Percentiles rank a stretch among this genome's conserved stretches.
phyloP scores from a whole-genome alignment of 2,797 vertebrate species.

The Tokudaia muenninki region DNA sequence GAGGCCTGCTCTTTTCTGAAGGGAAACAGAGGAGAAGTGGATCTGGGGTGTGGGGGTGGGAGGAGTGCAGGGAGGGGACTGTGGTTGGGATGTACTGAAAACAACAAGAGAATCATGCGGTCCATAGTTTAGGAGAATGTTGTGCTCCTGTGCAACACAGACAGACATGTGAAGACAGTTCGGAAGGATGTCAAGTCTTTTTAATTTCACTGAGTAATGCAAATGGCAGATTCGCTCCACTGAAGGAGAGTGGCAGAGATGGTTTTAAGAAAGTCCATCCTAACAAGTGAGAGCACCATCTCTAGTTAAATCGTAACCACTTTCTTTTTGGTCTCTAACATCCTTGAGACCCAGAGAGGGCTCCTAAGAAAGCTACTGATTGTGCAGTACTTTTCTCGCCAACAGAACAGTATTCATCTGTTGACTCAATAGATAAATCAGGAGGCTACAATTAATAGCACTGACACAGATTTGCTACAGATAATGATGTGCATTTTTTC shows the following conservation, averaged over 20 bases:
- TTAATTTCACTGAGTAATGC: conserved; percentile 35
- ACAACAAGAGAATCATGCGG: neutral
- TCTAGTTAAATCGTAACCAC: neutral
- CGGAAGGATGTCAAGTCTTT: neutral
- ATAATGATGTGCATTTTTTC: conserved; percentile 76
- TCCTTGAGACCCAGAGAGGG: neutral
- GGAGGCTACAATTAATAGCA: conserved; percentile 69
- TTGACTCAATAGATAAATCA: conserved; percentile 75
- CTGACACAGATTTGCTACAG: conserved; percentile 56
- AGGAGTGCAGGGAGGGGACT: neutral
- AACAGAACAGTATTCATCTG: conserved; percentile 64
- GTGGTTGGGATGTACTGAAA: neutral
- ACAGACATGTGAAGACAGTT: neutral
- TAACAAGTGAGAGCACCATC: neutral
- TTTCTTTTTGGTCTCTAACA: conserved; percentile 43
- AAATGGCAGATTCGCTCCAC: neutral
- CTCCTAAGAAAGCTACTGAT: conserved; percentile 24
- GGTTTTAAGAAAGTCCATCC: neutral
- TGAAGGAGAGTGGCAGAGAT: neutral
- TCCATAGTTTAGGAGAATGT: neutral
- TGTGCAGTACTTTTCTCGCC: conserved; percentile 19
- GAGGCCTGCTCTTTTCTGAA: neutral
- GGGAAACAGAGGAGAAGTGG: neutral
- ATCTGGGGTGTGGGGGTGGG: neutral
- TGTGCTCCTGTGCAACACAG: neutral